Evolutionary conservation across 2,797 vertebrate species (phyloP).

Genomic region (Emydoidea blandingii): DNA sequence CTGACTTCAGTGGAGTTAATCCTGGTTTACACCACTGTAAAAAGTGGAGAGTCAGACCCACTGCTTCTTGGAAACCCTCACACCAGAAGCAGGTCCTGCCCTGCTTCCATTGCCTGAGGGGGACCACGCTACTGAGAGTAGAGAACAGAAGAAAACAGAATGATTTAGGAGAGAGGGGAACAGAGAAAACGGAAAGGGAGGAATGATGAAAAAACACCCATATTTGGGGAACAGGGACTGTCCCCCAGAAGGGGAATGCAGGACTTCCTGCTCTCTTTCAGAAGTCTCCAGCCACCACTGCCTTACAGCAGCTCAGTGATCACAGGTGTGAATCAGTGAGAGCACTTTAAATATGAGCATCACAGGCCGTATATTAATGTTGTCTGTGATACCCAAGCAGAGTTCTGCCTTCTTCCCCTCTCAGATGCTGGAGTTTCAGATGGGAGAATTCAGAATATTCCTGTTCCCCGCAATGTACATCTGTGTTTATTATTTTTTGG

Average conservation of each 20-base stretch:
- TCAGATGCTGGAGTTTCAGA: conserved; percentile 7
- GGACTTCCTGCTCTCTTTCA: neutral
- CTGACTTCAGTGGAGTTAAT: neutral
- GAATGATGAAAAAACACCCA: neutral
- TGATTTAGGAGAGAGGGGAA: neutral
- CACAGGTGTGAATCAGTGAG: fast-evolving
- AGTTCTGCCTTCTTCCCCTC: conserved; percentile 1
- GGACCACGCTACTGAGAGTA: neutral
- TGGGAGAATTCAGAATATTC: conserved; percentile 53
- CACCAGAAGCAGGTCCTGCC: neutral
- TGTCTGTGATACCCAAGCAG: neutral
- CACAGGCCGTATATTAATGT: neutral
- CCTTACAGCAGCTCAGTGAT: neutral
- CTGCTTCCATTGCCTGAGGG: neutral
- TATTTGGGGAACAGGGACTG: neutral
- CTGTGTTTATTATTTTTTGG: conserved; percentile 75
- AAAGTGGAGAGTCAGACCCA: neutral
- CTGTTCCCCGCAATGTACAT: conserved; percentile 49
- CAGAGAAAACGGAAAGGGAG: neutral
- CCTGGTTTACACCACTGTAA: neutral
- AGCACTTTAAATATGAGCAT: neutral
- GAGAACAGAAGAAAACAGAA: neutral
- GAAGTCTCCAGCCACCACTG: neutral
- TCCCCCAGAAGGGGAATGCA: neutral
- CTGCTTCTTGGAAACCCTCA: neutral